A percentile compares a stretch with the other conserved stretches of the same genome.
phyloP scores from a whole-genome alignment of 2,888 invertebrate species.

The Eilema caniola region DNA sequence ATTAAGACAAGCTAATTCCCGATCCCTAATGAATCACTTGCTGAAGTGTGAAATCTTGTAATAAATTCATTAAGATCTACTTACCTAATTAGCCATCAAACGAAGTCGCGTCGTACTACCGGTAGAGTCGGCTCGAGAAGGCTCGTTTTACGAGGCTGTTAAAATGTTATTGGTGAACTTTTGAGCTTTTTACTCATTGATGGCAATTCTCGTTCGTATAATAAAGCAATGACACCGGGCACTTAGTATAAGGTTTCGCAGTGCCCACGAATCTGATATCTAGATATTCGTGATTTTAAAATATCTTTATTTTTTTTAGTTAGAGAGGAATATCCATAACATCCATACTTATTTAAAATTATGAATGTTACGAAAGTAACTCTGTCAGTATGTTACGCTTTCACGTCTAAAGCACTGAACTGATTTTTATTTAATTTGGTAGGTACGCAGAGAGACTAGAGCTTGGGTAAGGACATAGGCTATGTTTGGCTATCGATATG shows the following conservation, averaged over 20 bases:
- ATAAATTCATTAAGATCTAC: constrained; percentile 60
- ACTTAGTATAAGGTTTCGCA: not conserved
- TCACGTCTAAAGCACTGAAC: too few species aligned
- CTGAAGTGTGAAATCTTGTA: constrained; percentile 54
- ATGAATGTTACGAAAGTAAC: too few species aligned
- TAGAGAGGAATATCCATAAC: too few species aligned
- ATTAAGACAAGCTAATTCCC: constrained; percentile 8
- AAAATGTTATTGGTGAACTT: constrained; percentile 73
- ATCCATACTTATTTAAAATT: too few species aligned
- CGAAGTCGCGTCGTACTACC: constrained; percentile 59
- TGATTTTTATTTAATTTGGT: too few species aligned
- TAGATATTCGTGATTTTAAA: not conserved
- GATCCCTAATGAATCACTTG: constrained; percentile 44
- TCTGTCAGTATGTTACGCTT: too few species aligned
- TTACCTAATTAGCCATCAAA: constrained; percentile 63
- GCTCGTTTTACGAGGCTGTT: constrained; percentile 68
- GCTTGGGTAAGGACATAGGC: too few species aligned
- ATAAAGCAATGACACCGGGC: constrained; percentile 29
- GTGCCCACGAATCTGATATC: not conserved
- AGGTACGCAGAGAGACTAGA: too few species aligned
- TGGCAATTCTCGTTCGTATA: constrained; percentile 57
- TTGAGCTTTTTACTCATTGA: constrained; percentile 59
- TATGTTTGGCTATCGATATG: too few species aligned
- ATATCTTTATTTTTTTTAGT: too few species aligned
- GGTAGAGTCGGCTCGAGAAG: constrained; percentile 57